Evolutionary conservation across 2,113 vertebrate species (phyloP).

Genomic region (Myiagra hebetior): DNA sequence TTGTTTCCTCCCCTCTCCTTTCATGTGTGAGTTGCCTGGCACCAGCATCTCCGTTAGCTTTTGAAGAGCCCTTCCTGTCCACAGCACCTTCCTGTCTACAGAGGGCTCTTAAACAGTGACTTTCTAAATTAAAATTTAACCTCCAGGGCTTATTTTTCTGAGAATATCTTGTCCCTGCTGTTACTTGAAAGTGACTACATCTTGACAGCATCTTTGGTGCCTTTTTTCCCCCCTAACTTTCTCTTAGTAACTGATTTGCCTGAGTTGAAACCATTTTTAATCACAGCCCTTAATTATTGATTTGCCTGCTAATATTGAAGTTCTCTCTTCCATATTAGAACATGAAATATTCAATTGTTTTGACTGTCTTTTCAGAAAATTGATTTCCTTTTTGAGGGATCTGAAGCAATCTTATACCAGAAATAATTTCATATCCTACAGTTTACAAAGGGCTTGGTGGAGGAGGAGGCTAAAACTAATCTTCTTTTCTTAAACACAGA

Average conservation of each 20-base stretch:
- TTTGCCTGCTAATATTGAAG: neutral
- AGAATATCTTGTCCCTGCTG: neutral
- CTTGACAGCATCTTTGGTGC: neutral
- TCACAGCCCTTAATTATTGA: conserved; percentile 6
- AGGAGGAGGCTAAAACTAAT: neutral
- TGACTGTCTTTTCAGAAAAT: neutral
- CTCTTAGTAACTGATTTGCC: neutral
- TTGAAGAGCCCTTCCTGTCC: neutral
- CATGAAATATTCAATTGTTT: neutral
- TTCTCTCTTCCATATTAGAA: neutral
- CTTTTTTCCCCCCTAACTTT: accelerated
- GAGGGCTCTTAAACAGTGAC: neutral
- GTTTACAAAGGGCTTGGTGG: neutral
- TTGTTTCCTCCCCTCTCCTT: neutral
- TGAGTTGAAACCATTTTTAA: neutral
- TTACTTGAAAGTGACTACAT: neutral
- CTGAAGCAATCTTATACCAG: neutral
- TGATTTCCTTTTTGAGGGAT: neutral
- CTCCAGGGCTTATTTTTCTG: neutral
- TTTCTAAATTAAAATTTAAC: neutral
- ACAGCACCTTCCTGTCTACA: neutral
- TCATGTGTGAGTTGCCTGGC: accelerated
- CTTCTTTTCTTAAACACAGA: neutral
- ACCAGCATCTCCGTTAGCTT: neutral
- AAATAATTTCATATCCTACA: neutral